Conservation (phyloP, 2,797 vertebrate genomes). For the Dermochelys coriacea region DNA sequence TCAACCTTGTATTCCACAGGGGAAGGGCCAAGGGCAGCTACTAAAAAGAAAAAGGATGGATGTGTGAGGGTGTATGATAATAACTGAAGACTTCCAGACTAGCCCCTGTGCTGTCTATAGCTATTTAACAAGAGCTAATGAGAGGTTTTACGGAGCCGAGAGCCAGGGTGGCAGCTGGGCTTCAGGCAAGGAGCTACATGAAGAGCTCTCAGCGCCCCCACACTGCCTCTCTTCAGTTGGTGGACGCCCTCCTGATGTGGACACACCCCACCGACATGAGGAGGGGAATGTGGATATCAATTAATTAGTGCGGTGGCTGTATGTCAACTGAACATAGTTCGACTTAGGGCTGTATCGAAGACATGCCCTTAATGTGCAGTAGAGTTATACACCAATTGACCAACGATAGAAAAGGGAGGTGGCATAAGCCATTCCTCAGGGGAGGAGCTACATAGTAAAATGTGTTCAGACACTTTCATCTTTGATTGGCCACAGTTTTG, state of each 20-base stretch:
- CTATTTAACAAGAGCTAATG: neutral
- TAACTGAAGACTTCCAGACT: neutral
- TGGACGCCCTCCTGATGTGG: too few species aligned
- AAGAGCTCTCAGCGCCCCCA: too few species aligned
- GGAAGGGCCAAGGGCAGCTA: neutral
- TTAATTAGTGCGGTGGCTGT: too few species aligned
- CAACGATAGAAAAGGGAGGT: neutral
- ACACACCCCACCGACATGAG: too few species aligned
- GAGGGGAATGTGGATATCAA: too few species aligned
- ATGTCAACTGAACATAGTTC: too few species aligned
- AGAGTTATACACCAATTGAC: neutral
- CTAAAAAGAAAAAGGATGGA: conserved; percentile 58
- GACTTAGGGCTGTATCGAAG: too few species aligned
- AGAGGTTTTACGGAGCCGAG: neutral
- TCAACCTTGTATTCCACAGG: conserved; percentile 59
- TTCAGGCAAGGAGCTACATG: too few species aligned
- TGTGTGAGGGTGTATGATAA: neutral
- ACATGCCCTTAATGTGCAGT: neutral
- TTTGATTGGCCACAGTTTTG: neutral
- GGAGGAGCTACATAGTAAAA: neutral
- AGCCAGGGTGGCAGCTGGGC: too few species aligned
- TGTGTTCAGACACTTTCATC: neutral
- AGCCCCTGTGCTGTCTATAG: neutral
- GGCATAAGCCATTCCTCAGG: neutral
- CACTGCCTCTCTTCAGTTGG: too few species aligned